Conservation (phyloP, 2,113 vertebrate species). For the Lontra canadensis region DNA sequence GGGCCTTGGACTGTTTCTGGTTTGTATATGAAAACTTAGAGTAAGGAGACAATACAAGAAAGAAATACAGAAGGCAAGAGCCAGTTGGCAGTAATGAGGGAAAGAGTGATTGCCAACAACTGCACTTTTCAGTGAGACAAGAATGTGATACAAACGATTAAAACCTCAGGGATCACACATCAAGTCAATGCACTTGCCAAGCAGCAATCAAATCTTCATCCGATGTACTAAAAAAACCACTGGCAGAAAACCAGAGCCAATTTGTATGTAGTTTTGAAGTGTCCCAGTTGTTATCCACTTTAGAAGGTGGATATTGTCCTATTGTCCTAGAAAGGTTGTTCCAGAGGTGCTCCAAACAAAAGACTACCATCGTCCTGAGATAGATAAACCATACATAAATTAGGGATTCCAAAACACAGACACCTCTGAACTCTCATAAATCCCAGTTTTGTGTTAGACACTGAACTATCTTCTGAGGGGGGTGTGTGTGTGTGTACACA, state of each 20-base stretch:
- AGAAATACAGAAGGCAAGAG: background rate
- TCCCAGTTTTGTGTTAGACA: background rate
- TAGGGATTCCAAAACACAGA: background rate
- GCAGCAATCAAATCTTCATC: conserved; percentile 64
- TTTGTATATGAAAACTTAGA: conserved; percentile 44
- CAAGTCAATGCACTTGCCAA: conserved; percentile 59
- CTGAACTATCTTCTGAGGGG: background rate
- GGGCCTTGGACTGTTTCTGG: background rate
- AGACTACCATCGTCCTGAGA: background rate
- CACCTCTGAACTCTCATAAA: background rate
- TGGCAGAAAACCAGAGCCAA: conserved; percentile 55
- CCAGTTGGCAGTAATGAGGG: conserved; percentile 65
- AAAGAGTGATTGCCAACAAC: conserved; percentile 60
- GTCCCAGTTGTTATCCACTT: conserved; percentile 12
- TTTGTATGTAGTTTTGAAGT: conserved; percentile 65
- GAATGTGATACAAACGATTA: conserved; percentile 64
- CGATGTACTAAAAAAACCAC: conserved; percentile 42
- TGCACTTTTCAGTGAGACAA: conserved; percentile 65
- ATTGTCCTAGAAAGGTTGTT: conserved; percentile 13
- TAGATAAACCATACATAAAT: background rate
- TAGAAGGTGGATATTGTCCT: background rate
- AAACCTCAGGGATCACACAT: conserved; percentile 68
- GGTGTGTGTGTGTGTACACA: background rate
- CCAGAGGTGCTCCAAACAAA: background rate
- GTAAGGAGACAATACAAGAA: conserved; percentile 27